Conservation (phyloP, 2,888 invertebrate species). For the Melanotus villosus region DNA sequence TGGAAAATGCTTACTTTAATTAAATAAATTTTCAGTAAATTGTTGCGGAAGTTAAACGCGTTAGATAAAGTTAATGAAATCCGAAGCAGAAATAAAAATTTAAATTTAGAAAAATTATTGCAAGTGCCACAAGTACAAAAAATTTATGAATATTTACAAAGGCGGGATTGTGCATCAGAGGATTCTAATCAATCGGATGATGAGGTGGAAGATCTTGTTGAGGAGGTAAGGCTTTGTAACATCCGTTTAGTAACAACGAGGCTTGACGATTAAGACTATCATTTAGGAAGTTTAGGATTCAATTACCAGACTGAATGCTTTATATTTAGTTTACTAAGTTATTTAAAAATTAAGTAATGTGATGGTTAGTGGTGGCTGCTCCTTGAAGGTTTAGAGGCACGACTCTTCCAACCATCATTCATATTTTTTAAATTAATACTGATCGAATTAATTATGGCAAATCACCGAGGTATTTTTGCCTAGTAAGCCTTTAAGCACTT, state of each 20-base stretch:
- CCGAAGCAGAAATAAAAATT: neutral
- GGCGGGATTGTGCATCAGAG: slow-evolving; percentile 40
- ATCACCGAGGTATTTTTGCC: too few species aligned
- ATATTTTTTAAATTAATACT: too few species aligned
- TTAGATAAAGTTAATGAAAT: slow-evolving; percentile 30
- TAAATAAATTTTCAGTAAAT: slow-evolving; percentile 26
- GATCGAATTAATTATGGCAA: too few species aligned
- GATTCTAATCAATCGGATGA: slow-evolving; percentile 40
- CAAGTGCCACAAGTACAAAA: slow-evolving; percentile 26
- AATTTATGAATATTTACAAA: slow-evolving; percentile 27
- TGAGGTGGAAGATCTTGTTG: slow-evolving; percentile 20
- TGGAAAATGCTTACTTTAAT: neutral
- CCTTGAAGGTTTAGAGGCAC: too few species aligned
- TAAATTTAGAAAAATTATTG: slow-evolving; percentile 13
- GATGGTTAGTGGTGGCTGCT: too few species aligned
- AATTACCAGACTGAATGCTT: too few species aligned
- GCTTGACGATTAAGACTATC: neutral
- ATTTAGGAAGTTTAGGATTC: too few species aligned
- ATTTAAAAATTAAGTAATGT: too few species aligned
- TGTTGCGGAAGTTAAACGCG: slow-evolving; percentile 26
- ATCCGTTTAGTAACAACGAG: neutral
- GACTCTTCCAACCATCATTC: too few species aligned
- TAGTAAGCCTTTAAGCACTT: too few species aligned
- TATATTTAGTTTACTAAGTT: too few species aligned
- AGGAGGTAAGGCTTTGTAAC: neutral